Conservation (phyloP, 2,113 vertebrate genomes). For the Callorhinus ursinus region DNA sequence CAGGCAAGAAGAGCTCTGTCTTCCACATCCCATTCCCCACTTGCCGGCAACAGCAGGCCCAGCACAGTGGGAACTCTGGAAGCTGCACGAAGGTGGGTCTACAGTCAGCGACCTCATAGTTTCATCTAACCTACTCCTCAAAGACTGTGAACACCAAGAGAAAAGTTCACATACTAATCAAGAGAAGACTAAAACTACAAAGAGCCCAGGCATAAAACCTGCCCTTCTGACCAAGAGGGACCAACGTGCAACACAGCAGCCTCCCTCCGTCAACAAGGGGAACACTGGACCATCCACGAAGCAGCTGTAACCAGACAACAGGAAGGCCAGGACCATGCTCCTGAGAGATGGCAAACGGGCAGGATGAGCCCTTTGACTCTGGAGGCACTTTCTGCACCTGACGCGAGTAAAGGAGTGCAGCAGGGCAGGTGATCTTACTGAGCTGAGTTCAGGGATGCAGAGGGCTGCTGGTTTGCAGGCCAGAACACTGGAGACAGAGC, state of each 20-base stretch:
- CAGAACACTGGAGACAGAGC: not conserved
- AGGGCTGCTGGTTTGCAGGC: not conserved
- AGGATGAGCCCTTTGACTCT: not conserved
- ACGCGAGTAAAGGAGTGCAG: not conserved
- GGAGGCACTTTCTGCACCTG: no score
- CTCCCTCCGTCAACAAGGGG: not conserved
- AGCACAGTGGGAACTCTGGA: not conserved
- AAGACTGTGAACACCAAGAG: no score
- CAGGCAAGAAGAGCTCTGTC: not conserved
- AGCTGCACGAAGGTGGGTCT: fast-evolving
- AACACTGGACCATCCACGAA: not conserved
- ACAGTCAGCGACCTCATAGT: not conserved
- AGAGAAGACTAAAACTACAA: not conserved
- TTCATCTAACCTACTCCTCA: not conserved
- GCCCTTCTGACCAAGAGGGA: not conserved
- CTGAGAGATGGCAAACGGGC: not conserved
- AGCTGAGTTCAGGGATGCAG: not conserved
- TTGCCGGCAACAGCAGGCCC: not conserved
- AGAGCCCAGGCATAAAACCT: no score
- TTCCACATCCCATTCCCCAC: not conserved
- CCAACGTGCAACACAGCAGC: fast-evolving
- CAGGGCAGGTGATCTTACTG: not conserved
- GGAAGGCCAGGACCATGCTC: not conserved
- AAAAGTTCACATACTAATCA: no score
- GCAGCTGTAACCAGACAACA: not conserved